Base-by-base conservation (phyloP, 2,113 vertebrate species). In the Solea solea region DNA sequence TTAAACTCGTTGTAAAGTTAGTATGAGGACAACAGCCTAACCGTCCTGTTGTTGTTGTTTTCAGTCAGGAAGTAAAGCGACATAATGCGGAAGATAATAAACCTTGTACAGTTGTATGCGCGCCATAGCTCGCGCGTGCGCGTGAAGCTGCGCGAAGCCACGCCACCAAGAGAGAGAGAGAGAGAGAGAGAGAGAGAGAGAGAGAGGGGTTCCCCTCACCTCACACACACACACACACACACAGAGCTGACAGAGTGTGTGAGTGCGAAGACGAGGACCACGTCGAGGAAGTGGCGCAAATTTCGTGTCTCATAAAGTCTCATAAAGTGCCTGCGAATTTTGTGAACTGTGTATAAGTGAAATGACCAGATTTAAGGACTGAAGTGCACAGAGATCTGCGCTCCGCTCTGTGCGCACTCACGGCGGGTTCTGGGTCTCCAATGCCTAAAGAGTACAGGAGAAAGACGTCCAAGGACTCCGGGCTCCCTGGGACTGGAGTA, bases 401-500 rank as follows among this genome's bases (percentile, higher is more conserved):
- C 51, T 5, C 42, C 40, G 46, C 71, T 25, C 56, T 49, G 69
- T 51, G 82, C 82, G 70, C 73, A 9, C 41, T 44, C 16, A 49
- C 62, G 50, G 59, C 67, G 28, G 46, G 46, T 58, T 49, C 21
- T 1, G 2, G 28, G 2, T 64, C 60, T 45, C 81, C 59, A 62
- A 93, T 92, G 92, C 92, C 91, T 53, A 94, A 94, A 80, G 88
- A 92, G 82, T 69, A 59, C 27, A 81, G 88, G 80, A 86, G 90
- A 64, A 91, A 81, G 85, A 89, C 77, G 52, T 85, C 85, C 42
- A 86, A 88, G 69, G 92, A 92, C 82, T 64, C 63, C 21, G 73
- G 61, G 44, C 68, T 84, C 10, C 54, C 78, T n/a, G 89, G 86
- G 39, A 72, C 81, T 64, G 84, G 81, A 58, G 21, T 85, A 49